Percentiles rank a stretch among this genome's conserved stretches.
These are phyloP conservation scores for Melanchra persicariae DNA, from an alignment of 2,888 invertebrate genomes.

Conservation along the genomic window DNA sequence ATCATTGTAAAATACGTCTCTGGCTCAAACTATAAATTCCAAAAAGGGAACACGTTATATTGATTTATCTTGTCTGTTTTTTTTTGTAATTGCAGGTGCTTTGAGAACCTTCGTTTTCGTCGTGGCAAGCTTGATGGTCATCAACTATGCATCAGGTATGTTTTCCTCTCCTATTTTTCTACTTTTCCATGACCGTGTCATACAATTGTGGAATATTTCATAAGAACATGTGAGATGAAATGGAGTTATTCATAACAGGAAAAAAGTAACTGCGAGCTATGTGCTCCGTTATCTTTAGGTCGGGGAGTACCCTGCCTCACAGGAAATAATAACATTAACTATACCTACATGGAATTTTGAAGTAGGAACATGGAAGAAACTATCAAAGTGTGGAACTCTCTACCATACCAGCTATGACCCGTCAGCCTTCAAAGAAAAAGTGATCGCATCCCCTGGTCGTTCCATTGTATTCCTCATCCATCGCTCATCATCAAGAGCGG, in stretches of 20 bases:
- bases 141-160: slow-evolving; percentile 47
- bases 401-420: no score
- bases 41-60: not conserved
- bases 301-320: not conserved
- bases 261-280: not conserved
- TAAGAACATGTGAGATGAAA: not conserved
- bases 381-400: no score
- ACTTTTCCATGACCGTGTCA: not conserved
- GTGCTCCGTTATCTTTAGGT: not conserved
- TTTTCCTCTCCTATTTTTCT: not conserved
- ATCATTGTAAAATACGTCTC: no score
- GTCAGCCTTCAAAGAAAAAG: no score
- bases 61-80: not conserved
- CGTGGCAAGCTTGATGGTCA: slow-evolving; percentile 25
- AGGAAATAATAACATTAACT: not conserved
- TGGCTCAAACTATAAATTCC: no score
- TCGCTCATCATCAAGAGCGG: no score
- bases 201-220: slow-evolving; percentile 2
- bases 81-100: slow-evolving; percentile 34
- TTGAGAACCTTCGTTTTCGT: slow-evolving; percentile 27
- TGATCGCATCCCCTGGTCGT: no score
- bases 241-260: slow-evolving; percentile 9
- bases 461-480: no score
- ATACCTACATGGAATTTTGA: no score
- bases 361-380: not conserved